Percentiles rank a stretch among this genome's conserved stretches.
Evolutionary conservation across 2,113 vertebrate genomes (phyloP).

Genomic region (Chrysochloris asiatica): DNA sequence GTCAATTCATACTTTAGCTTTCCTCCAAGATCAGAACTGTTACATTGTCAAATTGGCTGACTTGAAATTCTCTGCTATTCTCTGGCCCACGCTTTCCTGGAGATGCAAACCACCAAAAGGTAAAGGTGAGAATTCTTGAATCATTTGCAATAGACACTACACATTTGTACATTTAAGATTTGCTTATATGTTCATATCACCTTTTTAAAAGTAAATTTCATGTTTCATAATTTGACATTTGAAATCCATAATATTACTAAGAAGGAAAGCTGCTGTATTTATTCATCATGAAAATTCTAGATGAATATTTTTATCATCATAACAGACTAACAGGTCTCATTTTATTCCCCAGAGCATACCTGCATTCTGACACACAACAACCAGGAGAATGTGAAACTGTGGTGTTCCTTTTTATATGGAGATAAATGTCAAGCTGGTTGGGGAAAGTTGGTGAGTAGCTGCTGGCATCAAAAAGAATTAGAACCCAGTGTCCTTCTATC

Average conservation of each 20-base stretch:
- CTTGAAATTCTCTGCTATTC: neutral
- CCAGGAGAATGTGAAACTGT: neutral
- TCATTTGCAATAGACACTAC: neutral
- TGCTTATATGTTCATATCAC: neutral
- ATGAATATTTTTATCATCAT: neutral
- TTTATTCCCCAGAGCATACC: neutral
- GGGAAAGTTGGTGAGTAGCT: neutral
- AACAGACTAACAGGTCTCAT: neutral
- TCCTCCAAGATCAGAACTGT: conserved; percentile 24
- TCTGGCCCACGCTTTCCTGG: neutral
- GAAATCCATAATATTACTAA: neutral
- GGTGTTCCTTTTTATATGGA: neutral
- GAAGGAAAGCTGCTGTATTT: neutral
- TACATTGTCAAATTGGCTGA: neutral
- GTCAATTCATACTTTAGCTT: conserved; percentile 32
- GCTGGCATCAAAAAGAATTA: conserved; percentile 10
- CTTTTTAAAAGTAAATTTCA: neutral
- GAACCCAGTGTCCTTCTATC: neutral
- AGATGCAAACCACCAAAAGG: neutral
- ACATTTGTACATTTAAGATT: neutral
- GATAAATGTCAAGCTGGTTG: neutral
- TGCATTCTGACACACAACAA: neutral
- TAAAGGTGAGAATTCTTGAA: neutral
- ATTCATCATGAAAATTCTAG: neutral
- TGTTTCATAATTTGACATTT: neutral